phyloP scores from a whole-genome alignment of 1,140 invertebrate genomes.

The Microplitis mediator region DNA sequence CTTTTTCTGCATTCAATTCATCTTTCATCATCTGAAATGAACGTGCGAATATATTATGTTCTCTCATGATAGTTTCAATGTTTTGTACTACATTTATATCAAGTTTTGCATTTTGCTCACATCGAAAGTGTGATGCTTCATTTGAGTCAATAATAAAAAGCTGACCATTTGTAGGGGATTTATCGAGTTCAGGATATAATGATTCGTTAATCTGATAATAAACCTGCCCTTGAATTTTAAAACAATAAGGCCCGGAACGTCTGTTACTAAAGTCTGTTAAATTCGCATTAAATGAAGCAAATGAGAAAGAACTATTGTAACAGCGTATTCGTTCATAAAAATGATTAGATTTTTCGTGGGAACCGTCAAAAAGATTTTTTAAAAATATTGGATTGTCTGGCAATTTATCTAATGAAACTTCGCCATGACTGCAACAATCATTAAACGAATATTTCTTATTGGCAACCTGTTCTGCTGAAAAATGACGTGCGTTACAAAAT shows the following conservation, averaged over 20 bases:
- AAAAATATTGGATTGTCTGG: background rate
- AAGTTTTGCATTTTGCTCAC: background rate
- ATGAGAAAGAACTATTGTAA: conserved; percentile 15
- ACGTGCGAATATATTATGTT: conserved; percentile 14
- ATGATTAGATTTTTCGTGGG: conserved; percentile 2
- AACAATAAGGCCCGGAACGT: conserved; percentile 5
- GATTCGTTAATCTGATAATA: background rate
- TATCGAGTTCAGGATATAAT: background rate
- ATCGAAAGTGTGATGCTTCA: background rate
- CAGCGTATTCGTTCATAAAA: conserved; percentile 19
- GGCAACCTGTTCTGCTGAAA: conserved; percentile 12
- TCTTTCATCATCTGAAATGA: conserved; percentile 12
- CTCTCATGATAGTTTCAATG: conserved; percentile 10
- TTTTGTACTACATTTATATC: background rate
- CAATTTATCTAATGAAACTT: background rate
- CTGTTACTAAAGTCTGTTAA: conserved; percentile 4
- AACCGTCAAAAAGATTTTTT: conserved; percentile 4
- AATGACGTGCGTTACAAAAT: conserved; percentile 11
- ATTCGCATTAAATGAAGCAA: conserved; percentile 24
- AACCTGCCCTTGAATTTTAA: conserved; percentile 9
- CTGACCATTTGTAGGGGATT: conserved; percentile 7
- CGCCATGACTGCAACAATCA: conserved; percentile 20
- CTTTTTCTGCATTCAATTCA: background rate
- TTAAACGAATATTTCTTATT: conserved; percentile 5
- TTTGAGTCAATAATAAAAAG: conserved; percentile 8